Evolutionary conservation across 2,797 vertebrate genomes (phyloP), one percentile per base, ranked within the genome.

Genomic region (Ibycter americanus): DNA sequence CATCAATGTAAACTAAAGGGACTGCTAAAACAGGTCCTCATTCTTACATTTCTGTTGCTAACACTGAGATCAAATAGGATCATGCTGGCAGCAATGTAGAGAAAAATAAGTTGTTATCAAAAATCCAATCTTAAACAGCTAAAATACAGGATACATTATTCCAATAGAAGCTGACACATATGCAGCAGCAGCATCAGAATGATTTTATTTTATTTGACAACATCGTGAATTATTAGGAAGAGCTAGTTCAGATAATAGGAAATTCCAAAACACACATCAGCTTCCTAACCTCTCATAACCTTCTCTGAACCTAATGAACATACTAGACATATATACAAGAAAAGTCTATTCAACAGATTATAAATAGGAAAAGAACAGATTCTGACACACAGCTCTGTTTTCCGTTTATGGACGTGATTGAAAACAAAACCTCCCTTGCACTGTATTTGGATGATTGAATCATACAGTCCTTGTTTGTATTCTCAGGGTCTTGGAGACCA

Each of bases 401-500:
- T 55, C 22, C 4, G 1, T 54, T 85, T 85, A 55, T 44, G 42
- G 84, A 46, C 3, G 0, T 81, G 54, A 78, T 5, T 87, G 72
- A 93, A 90, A 91, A 74, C 36, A 83, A 89, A 76, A 80, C 18
- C 59, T 92, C 44, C 34, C n/a, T 89, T 65, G 40, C 79, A 58
- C 36, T 85, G 74, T 32, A 73, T 80, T 80, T 92, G 59, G 36
- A n/a, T 71, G 61, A 91, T 27, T 74, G 44, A 85, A 23, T 83
- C 0, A 0, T 42, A 58, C 0, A 0, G 20, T 51, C 44, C 34
- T 72, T 83, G 55, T 68, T 55, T 89, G 23, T 36, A 80, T 59
- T 89, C 78, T 31, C 56, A 42, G 31, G 25, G 32, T 32, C 46
- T 90, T 90, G 47, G 42, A 93, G 27, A 95, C 46, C 76, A 44